Evolutionary conservation across 2,113 vertebrate genomes (phyloP).

Genomic region (Rhea pennata): DNA sequence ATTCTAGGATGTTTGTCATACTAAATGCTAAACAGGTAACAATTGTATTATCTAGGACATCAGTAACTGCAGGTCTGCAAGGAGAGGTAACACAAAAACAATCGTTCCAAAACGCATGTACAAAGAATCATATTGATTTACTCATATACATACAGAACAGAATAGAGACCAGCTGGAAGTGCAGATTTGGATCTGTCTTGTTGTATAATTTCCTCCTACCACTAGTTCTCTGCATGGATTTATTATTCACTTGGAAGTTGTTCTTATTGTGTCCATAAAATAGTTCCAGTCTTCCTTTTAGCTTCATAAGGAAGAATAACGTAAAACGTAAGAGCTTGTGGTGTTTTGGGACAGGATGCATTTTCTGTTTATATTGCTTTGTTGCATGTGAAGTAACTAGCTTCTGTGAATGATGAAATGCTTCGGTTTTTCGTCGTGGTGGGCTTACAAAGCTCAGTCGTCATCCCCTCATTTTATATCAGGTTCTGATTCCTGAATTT

Average conservation of each 20-base stretch:
- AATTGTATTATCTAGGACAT: background rate
- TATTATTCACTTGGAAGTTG: background rate
- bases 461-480: background rate
- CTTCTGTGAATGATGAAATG: background rate
- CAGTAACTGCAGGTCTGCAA: background rate
- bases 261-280: background rate
- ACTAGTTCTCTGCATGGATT: background rate
- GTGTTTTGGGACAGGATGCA: background rate
- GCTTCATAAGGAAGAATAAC: background rate
- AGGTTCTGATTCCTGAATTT: background rate
- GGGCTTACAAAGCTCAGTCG: background rate
- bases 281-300: background rate
- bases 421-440: background rate
- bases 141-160: background rate
- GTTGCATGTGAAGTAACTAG: background rate
- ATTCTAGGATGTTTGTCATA: background rate
- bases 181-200: background rate
- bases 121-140: background rate
- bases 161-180: background rate
- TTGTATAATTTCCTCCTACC: background rate
- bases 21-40: background rate
- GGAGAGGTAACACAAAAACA: background rate
- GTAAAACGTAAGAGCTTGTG: background rate
- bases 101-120: background rate
- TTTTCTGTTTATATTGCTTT: background rate